A percentile compares a stretch with the other conserved stretches of the same genome.
Conservation (phyloP, 2,888 invertebrate genomes). For the Cyrtodaria siliqua region DNA sequence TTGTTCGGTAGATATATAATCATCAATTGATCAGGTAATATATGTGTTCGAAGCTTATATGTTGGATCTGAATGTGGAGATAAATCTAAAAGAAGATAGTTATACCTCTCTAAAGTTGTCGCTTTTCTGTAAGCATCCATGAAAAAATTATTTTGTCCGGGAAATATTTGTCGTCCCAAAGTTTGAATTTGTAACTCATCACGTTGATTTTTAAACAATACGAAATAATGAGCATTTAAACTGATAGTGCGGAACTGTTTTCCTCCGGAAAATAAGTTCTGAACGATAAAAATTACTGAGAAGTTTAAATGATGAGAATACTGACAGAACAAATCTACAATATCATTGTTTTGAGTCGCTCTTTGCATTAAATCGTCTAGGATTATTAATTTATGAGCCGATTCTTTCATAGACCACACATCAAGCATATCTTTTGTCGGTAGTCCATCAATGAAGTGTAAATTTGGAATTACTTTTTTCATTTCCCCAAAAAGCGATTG, state of each 20-base stretch:
- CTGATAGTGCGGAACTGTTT: conserved; percentile 54
- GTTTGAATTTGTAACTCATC: conserved; percentile 53
- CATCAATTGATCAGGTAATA: conserved; percentile 57
- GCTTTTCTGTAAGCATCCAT: conserved; percentile 55
- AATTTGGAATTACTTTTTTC: conserved; percentile 42
- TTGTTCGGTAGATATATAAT: conserved; percentile 30
- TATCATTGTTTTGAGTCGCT: conserved; percentile 38
- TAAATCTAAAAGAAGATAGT: conserved; percentile 53
- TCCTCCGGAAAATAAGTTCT: conserved; percentile 52
- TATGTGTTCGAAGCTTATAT: conserved; percentile 55
- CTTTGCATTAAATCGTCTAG: conserved; percentile 52
- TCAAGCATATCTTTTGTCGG: conserved; percentile 41
- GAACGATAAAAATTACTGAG: conserved; percentile 57
- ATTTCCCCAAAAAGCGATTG: conserved; percentile 59
- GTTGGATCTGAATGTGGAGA: conserved; percentile 54
- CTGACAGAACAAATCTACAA: conserved; percentile 54
- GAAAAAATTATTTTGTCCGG: conserved; percentile 42
- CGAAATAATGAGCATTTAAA: conserved; percentile 59
- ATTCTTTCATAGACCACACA: conserved; percentile 43
- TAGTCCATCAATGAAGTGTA: conserved; percentile 46
- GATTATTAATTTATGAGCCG: conserved; percentile 39
- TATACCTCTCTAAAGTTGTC: conserved; percentile 42
- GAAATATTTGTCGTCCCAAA: conserved; percentile 61
- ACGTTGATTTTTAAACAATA: conserved; percentile 52
- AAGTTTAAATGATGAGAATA: conserved; percentile 56